A percentile compares a stretch with the other conserved stretches of the same genome.
Conservation (phyloP, 1,140 invertebrate genomes). For the Hermatobates lingyangjiaoensis region DNA sequence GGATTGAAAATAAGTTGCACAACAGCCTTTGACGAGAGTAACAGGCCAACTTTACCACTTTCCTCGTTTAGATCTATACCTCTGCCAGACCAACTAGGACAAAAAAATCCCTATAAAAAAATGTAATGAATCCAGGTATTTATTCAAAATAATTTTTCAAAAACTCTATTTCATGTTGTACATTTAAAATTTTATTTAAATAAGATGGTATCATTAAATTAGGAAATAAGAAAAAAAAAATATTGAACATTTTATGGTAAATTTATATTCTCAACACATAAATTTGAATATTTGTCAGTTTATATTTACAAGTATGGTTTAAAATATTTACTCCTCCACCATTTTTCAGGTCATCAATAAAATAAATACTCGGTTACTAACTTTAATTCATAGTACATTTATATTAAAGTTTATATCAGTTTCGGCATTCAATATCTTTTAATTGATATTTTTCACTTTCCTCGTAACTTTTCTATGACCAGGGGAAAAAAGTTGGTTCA, state of each 20-base stretch:
- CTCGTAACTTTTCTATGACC: too few relatives aligned
- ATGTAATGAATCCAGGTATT: neutral
- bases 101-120: neutral
- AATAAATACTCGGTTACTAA: too few relatives aligned
- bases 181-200: neutral
- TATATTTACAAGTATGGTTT: too few relatives aligned
- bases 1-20: conserved; percentile 72
- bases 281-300: too few relatives aligned
- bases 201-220: neutral
- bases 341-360: too few relatives aligned
- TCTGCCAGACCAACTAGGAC: conserved; percentile 3
- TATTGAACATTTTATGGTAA: neutral
- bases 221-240: neutral
- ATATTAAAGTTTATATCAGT: too few relatives aligned
- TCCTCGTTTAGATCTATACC: conserved; percentile 16
- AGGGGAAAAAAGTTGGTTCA: too few relatives aligned
- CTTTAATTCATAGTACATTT: too few relatives aligned
- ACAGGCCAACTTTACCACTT: conserved; percentile 50
- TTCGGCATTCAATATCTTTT: too few relatives aligned
- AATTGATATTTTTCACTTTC: too few relatives aligned
- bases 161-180: neutral
- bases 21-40: conserved; percentile 71
- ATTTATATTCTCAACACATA: too few relatives aligned
- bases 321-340: too few relatives aligned
- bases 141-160: neutral